Evolutionary conservation across 2,113 vertebrate genomes (phyloP), one percentile per base, ranked within the genome.

Genomic region (Forbesichthys agassizii): DNA sequence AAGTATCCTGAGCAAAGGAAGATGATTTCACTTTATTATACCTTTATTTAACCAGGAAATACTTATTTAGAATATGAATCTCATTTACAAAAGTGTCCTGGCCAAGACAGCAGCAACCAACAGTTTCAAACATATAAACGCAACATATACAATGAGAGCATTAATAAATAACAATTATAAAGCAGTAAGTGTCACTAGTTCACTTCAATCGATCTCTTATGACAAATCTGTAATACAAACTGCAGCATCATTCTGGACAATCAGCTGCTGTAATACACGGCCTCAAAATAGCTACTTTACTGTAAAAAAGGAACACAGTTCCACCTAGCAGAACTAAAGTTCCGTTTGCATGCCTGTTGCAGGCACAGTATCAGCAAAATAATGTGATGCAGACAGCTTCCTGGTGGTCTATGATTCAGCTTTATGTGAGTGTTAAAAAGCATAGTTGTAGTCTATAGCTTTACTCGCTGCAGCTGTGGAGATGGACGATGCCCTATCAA

Each of bases 401-500:
- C 20, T 20, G 20, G 20, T 20, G 20, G 20, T 20, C 20, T 20
- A 20, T 42, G 36, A 42, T 5, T 42, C 36, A 4, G 36, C 36
- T 42, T 20, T 20, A 20, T 1, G 20, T 20, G 36, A 42, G 36
- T 42, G 36, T 42, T 42, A 42, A 42, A 42, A 20, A 1, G 20
- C 20, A 1, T 20, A 42, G 55, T 56, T 20, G 14, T 46, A 66
- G 52, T 16, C 16, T 14, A 27, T 10, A 36, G 6, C 3, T 12
- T 20, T 65, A 81, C 79, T 88, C 80, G 89, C 90, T 20, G 82
- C 82, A 75, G 81, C 61, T 8, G 86, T 77, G 68, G 91, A 86
- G 77, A 91, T 75, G 33, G 93, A 93, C 2, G 94, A 93, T 14
- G 88, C 85, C 66, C 95, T 90, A 60, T 91, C 93, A 74, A 96